These are phyloP conservation scores for Girardinichthys multiradiatus DNA, from an alignment of 2,113 vertebrate species.

Conservation along the genomic window DNA sequence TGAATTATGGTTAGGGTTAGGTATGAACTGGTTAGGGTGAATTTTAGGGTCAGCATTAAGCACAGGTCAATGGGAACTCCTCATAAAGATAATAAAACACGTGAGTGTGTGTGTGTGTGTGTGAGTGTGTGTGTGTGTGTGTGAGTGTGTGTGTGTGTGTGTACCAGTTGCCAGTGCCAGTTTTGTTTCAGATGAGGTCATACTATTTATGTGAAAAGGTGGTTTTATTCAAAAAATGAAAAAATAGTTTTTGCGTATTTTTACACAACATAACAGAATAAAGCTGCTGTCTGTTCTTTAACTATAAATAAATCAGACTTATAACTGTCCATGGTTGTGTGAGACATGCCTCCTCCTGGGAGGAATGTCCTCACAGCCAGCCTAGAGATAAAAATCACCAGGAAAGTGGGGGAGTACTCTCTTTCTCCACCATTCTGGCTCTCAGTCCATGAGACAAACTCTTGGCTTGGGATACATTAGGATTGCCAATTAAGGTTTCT, in stretches of 20 bases:
- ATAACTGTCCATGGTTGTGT: slow-evolving; percentile 44
- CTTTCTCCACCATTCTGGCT: slow-evolving; percentile 26
- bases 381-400: slow-evolving; percentile 21
- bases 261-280: background rate
- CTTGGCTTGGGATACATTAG: slow-evolving; percentile 62
- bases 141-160: too few relatives aligned
- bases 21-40: too few relatives aligned
- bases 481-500: slow-evolving; percentile 40
- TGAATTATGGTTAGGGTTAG: too few relatives aligned
- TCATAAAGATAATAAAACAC: too few relatives aligned
- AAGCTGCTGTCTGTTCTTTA: slow-evolving; percentile 23
- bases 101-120: too few relatives aligned
- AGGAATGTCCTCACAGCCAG: slow-evolving; percentile 25
- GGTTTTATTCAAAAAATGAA: background rate
- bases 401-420: slow-evolving; percentile 14
- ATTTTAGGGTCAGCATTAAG: too few relatives aligned
- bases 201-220: too few relatives aligned
- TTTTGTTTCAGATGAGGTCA: too few relatives aligned
- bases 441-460: slow-evolving; percentile 22
- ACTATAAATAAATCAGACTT: slow-evolving; percentile 37
- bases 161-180: too few relatives aligned
- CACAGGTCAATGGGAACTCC: too few relatives aligned
- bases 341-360: slow-evolving; percentile 33
- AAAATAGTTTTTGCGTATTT: too few relatives aligned
- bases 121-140: too few relatives aligned